Evolutionary conservation across 2,888 invertebrate genomes (phyloP).

Genomic region (Drosophila recens): DNA sequence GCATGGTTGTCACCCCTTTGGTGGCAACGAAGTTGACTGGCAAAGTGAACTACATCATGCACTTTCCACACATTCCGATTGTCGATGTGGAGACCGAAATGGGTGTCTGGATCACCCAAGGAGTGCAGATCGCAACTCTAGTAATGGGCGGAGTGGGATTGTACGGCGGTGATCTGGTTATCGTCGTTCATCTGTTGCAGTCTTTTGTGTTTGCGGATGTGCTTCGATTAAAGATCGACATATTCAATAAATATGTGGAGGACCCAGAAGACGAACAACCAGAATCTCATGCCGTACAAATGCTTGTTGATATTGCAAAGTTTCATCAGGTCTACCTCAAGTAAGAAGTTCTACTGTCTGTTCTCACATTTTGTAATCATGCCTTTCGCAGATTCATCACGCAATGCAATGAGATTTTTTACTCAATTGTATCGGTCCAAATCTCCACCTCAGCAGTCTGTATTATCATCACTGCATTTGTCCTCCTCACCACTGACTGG

Average conservation of each 20-base stretch:
- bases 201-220: constrained; percentile 55
- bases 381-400: constrained; percentile 35
- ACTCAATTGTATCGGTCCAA: constrained; percentile 52
- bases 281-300: background rate
- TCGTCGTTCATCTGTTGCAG: constrained; percentile 56
- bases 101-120: constrained; percentile 52
- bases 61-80: constrained; percentile 59
- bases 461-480: constrained; percentile 61
- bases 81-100: constrained; percentile 48
- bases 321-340: constrained; percentile 14
- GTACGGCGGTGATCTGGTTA: constrained; percentile 63
- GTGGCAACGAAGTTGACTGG: constrained; percentile 22
- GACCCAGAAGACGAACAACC: background rate
- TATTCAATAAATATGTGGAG: constrained; percentile 42
- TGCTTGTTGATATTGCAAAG: background rate
- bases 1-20: constrained; percentile 33
- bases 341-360: background rate
- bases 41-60: constrained; percentile 48
- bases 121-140: constrained; percentile 41
- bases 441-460: constrained; percentile 53
- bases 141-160: constrained; percentile 54
- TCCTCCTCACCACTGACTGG: constrained; percentile 62
- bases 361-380: constrained; percentile 8
- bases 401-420: constrained; percentile 56
- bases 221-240: constrained; percentile 53